These are phyloP conservation scores for Haemorhous mexicanus DNA, from an alignment of 2,113 vertebrate genomes.

Conservation along the genomic window DNA sequence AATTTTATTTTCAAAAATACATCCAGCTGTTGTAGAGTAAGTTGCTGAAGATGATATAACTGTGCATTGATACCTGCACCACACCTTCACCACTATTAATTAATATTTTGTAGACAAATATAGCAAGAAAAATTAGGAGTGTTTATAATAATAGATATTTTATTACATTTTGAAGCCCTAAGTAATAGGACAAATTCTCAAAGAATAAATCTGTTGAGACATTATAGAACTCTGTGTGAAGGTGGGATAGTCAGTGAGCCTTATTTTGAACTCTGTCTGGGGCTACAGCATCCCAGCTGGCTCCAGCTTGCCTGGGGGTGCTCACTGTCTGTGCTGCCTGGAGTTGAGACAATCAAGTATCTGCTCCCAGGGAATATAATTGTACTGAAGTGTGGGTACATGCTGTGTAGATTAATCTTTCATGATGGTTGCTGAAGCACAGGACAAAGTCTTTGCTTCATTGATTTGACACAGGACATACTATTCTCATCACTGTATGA, in stretches of 20 bases:
- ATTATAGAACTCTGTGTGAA: background rate
- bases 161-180: background rate
- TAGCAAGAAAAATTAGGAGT: background rate
- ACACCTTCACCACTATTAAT: background rate
- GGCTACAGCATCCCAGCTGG: background rate
- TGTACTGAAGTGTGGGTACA: background rate
- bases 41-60: background rate
- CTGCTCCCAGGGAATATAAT: conserved; percentile 33
- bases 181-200: background rate
- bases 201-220: background rate
- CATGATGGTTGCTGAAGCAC: background rate
- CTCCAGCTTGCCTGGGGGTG: background rate
- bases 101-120: background rate
- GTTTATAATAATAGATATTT: background rate
- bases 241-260: background rate
- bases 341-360: background rate
- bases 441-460: conserved; percentile 26
- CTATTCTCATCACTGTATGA: conserved; percentile 29
- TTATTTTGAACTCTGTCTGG: background rate
- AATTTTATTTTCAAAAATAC: background rate
- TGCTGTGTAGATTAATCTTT: conserved; percentile 24
- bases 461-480: conserved; percentile 53
- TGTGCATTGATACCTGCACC: background rate
- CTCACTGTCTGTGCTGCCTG: background rate
- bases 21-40: background rate